Evolutionary conservation across 2,888 invertebrate genomes (phyloP), one percentile per base, ranked within the genome.

Genomic region (Oligia fasciuncula): DNA sequence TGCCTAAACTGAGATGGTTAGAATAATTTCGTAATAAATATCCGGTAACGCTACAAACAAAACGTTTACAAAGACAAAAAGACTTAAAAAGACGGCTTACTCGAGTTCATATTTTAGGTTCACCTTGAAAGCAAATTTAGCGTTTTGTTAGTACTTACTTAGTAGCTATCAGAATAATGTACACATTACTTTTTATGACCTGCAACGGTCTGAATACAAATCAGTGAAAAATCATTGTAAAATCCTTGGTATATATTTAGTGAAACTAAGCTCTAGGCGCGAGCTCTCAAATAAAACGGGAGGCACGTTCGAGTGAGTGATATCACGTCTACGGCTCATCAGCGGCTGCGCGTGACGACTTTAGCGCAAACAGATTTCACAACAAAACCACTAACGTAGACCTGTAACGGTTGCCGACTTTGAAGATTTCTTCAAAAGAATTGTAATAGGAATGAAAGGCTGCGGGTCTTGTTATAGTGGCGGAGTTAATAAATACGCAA

Each of bases 271-370:
- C 87, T 93, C 92, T 91, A 92, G 93, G 93, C 92, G 92, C 89
- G 91, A 92, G 92, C 93, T 94, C 93, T 92, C 93, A 91, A 94
- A 95, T 95, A 95, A 96, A 95, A 93, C 92, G 92, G 91, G 93
- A 93, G 93, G 95, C 96, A 97, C 96, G 96, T 96, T 94, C 94
- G 88, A 95, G 93, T 95, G 95, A 96, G 96, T 96, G 96, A 96
- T 96, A 96, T 95, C 97, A 97, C 96, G 97, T 96, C 96, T 94
- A 93, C 94, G 94, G 93, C 96, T 97, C 97, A 97, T 97, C 96
- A 97, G 95, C 93, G 95, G 94, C 89, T 92, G 97, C 94, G 95
- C 96, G 96, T 97, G 96, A 96, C 96, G 96, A 96, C 95, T 97
- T 95, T 95, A 95, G 93, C 93, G 93, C 95, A 96, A 96, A 96